These are phyloP conservation scores for Atherinosoma microstoma DNA, from an alignment of 2,797 vertebrate genomes.

Conservation along the genomic window DNA sequence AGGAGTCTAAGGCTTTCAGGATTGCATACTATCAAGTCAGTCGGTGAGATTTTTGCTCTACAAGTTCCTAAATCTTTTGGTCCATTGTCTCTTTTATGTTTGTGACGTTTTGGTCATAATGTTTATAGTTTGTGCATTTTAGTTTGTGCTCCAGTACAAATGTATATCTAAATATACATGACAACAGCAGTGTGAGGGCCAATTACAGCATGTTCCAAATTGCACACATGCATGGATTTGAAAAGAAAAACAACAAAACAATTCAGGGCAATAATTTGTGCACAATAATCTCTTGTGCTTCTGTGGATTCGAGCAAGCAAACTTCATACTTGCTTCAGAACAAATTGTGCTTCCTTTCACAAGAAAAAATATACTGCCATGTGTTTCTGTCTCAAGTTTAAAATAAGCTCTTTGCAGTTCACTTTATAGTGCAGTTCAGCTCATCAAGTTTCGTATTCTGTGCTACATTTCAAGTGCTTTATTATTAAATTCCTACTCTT, in stretches of 20 bases:
- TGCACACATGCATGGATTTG: not conserved
- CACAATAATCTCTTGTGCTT: constrained; percentile 48
- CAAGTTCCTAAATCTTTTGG: constrained; percentile 28
- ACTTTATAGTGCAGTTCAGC: constrained; percentile 1
- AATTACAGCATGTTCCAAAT: not conserved
- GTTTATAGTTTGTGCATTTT: constrained; percentile 39
- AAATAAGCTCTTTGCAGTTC: constrained; percentile 9
- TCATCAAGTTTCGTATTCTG: not conserved
- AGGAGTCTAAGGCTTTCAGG: constrained; percentile 29
- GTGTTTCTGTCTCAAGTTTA: constrained; percentile 2
- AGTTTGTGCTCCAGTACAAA: constrained; percentile 41
- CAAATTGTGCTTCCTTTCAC: constrained; percentile 20
- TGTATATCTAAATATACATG: not conserved
- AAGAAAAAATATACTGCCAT: not conserved
- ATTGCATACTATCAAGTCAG: constrained; percentile 3
- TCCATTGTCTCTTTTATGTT: constrained; percentile 11
- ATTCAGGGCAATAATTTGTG: constrained; percentile 1
- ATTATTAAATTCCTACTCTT: constrained; percentile 45
- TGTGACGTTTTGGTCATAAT: constrained; percentile 1
- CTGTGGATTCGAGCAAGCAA: constrained; percentile 5
- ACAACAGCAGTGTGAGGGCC: not conserved
- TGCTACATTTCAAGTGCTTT: constrained; percentile 44
- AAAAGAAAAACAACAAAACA: not conserved
- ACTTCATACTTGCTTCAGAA: not conserved
- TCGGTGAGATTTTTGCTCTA: constrained; percentile 17